These are phyloP conservation scores for Galbula dea DNA, from an alignment of 2,113 vertebrate species.

Conservation along the genomic window DNA sequence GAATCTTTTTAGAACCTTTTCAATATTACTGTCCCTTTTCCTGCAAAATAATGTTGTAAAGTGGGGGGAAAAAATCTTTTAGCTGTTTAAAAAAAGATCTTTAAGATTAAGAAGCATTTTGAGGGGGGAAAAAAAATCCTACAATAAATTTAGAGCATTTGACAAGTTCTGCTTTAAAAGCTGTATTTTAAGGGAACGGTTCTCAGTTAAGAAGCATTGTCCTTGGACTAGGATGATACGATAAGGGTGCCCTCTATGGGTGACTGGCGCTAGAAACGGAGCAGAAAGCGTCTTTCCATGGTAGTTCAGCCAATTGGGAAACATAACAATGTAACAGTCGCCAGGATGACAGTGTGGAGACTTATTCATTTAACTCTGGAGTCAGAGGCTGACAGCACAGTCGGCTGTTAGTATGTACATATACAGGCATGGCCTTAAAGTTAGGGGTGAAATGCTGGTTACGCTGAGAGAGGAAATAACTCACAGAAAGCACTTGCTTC, in stretches of 20 bases:
- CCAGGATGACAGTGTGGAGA: neutral
- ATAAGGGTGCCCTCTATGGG: slow-evolving; percentile 43
- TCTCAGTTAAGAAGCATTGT: neutral
- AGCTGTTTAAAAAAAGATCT: neutral
- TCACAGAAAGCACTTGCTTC: neutral
- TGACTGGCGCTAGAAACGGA: neutral
- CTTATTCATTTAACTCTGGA: neutral
- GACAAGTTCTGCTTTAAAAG: neutral
- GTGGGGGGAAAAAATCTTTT: neutral
- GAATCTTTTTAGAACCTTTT: neutral
- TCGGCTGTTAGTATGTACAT: neutral
- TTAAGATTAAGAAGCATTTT: neutral
- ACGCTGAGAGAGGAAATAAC: neutral
- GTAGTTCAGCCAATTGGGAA: neutral
- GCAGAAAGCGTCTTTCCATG: neutral
- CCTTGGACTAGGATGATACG: neutral
- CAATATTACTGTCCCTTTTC: neutral
- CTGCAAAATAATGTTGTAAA: neutral
- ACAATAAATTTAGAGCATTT: neutral
- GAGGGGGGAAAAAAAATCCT: neutral
- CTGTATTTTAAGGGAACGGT: neutral
- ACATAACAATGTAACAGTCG: neutral
- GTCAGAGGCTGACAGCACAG: neutral
- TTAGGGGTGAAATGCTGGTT: neutral
- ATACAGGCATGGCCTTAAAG: neutral